These are phyloP conservation scores for Iphiclides podalirius DNA, from an alignment of 2,888 invertebrate species.

Conservation along the genomic window DNA sequence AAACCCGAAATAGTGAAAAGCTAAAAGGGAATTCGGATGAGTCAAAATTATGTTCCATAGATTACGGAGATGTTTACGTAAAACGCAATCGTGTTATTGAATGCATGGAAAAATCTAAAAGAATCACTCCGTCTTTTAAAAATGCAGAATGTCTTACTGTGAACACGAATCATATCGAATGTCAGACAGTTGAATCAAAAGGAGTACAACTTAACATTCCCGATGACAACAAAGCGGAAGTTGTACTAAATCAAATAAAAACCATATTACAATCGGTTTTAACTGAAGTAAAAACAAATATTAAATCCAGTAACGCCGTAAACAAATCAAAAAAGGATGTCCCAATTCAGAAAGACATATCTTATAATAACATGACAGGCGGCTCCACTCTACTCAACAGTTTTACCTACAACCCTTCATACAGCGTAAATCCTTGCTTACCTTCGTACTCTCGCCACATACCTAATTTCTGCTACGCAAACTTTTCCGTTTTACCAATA, in stretches of 20 bases:
- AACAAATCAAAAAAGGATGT: conserved; percentile 51
- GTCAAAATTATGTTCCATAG: conserved; percentile 44
- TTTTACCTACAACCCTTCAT: conserved; percentile 51
- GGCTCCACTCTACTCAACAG: conserved; percentile 51
- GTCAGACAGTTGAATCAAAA: conserved; percentile 41
- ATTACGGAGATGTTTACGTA: conserved; percentile 45
- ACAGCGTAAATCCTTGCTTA: conserved; percentile 43
- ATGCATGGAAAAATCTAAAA: conserved; percentile 24
- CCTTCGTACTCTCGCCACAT: conserved; percentile 47
- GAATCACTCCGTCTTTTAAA: conserved; percentile 17
- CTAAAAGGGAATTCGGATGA: conserved; percentile 28
- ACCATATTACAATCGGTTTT: conserved; percentile 60
- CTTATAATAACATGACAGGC: conserved; percentile 44
- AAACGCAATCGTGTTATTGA: conserved; percentile 31
- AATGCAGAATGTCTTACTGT: conserved; percentile 45
- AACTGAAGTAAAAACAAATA: conserved; percentile 57
- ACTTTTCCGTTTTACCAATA: conserved; percentile 33
- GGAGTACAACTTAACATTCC: conserved; percentile 32
- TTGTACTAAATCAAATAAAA: conserved; percentile 62
- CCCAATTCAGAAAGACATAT: conserved; percentile 52
- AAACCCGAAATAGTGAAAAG: conserved; percentile 22
- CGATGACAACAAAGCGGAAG: conserved; percentile 50
- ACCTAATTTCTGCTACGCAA: conserved; percentile 36
- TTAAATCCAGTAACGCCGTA: conserved; percentile 35
- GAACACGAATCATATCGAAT: conserved; percentile 39